Base-by-base conservation (phyloP, 2,888 invertebrate species). In the Epirrhoe tristata region DNA sequence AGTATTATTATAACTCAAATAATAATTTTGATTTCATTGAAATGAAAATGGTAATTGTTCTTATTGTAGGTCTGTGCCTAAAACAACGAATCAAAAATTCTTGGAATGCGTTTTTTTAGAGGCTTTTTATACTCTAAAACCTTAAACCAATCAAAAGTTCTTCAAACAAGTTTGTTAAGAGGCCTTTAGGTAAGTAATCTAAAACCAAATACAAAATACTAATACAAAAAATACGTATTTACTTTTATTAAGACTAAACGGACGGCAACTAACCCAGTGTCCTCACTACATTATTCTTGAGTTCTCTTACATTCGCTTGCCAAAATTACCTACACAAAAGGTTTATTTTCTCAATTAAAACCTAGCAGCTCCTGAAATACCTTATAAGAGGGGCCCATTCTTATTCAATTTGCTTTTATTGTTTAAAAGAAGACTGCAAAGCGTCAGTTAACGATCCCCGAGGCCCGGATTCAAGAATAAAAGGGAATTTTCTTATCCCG, bases 391-490 rank as follows among this genome's bases (percentile, higher is more conserved):
- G 78, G 80, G 73, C 70, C 74, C 76, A 69, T 74, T 79, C 76
- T 81, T 83, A 84, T 84, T 83, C 84, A 84, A 86, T 85, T 86
- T 84, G 80, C 78, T 84, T 86, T 86, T 84, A 84, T 84, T 85
- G 83, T 85, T 84, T 81, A 78, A 83, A 85, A 83, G 84, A 80
- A 81, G 79, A 81, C 79, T 82, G 81, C 81, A 81, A 80, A 82
- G 76, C 79, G 80, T 72, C 77, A 77, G 80, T 82, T 82, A 82
- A 83, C 79, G 84, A 77, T 81, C 76, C 63, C 72, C 66, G 70
- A 72, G 76, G 59, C 71, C 73, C 75, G 74, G 75, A 75, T 79
- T 80, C 73, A 67, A 71, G 77, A 79, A 78, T 78, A 80, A 80
- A 80, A 75, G 71, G 72, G 75, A 76, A 80, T 81, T 84, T 78